A percentile compares a stretch with the other conserved stretches of the same genome.
Evolutionary conservation across 2,888 invertebrate species (phyloP).

Genomic region (Aromia moschata): DNA sequence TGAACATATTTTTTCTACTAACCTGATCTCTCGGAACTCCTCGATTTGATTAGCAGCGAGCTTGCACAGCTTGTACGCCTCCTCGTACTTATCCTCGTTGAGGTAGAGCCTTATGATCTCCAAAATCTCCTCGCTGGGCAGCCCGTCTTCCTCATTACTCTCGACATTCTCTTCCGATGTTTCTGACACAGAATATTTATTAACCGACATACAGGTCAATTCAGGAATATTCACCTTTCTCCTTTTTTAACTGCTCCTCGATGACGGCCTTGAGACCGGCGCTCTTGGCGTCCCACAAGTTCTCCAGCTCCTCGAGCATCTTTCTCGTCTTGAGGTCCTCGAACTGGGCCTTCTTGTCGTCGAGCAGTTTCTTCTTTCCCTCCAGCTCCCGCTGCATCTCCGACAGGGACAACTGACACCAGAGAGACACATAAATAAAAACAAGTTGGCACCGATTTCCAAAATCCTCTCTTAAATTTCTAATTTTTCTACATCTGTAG

Average conservation of each 20-base stretch:
- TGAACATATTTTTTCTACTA: too few relatives aligned
- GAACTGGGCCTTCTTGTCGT: slow-evolving; percentile 65
- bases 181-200: neutral
- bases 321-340: slow-evolving; percentile 68
- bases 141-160: slow-evolving; percentile 34
- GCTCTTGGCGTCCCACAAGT: slow-evolving; percentile 66
- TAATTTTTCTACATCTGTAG: too few relatives aligned
- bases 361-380: slow-evolving; percentile 62
- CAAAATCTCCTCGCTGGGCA: slow-evolving; percentile 33
- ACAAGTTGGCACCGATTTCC: too few relatives aligned
- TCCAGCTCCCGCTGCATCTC: slow-evolving; percentile 70
- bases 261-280: slow-evolving; percentile 65
- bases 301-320: slow-evolving; percentile 60
- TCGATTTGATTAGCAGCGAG: slow-evolving; percentile 7
- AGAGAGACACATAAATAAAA: too few relatives aligned
- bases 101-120: slow-evolving; percentile 55
- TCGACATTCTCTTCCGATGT: slow-evolving; percentile 35
- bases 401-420: slow-evolving; percentile 52
- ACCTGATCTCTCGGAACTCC: slow-evolving; percentile 52
- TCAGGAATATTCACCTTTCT: slow-evolving; percentile 28
- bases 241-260: slow-evolving; percentile 63
- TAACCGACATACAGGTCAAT: neutral
- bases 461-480: too few relatives aligned
- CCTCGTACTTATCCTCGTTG: slow-evolving; percentile 58
- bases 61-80: slow-evolving; percentile 21